Evolutionary conservation across 2,888 invertebrate genomes (phyloP).

Genomic region (Macropis europaea): DNA sequence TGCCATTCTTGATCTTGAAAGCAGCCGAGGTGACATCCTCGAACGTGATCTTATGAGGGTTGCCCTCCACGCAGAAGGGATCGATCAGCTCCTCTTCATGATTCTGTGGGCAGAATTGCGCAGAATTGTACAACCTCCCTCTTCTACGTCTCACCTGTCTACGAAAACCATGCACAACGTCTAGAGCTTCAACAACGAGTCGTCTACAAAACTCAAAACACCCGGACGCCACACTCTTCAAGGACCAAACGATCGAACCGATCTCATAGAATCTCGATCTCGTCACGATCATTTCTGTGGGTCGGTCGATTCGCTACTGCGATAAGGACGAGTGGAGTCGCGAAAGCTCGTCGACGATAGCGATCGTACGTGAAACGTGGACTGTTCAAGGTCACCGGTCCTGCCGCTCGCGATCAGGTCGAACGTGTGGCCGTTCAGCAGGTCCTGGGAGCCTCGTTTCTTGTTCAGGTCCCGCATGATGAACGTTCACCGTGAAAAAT

Average conservation of each 20-base stretch:
- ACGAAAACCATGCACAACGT: not conserved
- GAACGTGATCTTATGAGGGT: conserved; percentile 87
- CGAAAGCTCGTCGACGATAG: not conserved
- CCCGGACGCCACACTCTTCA: not conserved
- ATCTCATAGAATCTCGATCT: not conserved
- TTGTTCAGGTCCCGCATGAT: conserved; percentile 43
- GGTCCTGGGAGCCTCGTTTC: conserved; percentile 5
- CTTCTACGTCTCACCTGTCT: not conserved
- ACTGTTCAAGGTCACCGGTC: not conserved
- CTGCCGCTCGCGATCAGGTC: not conserved
- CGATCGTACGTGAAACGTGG: conserved; percentile 23
- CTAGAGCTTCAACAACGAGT: not conserved
- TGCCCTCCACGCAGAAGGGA: conserved; percentile 84
- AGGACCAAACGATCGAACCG: not conserved
- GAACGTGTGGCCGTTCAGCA: not conserved
- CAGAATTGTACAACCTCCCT: not conserved
- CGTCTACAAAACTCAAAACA: not conserved
- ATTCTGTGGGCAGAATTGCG: conserved; percentile 40
- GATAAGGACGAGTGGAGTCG: not conserved
- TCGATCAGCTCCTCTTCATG: conserved; percentile 73
- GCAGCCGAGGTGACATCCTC: conserved; percentile 95
- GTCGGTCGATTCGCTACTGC: not conserved
- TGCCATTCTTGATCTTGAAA: conserved; percentile 91
- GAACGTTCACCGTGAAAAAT: conserved; percentile 1
- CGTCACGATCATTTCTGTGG: not conserved